Evolutionary conservation across 2,888 invertebrate species (phyloP), one percentile per base, ranked within the genome.

Genomic region (Zootermopsis nevadensis): DNA sequence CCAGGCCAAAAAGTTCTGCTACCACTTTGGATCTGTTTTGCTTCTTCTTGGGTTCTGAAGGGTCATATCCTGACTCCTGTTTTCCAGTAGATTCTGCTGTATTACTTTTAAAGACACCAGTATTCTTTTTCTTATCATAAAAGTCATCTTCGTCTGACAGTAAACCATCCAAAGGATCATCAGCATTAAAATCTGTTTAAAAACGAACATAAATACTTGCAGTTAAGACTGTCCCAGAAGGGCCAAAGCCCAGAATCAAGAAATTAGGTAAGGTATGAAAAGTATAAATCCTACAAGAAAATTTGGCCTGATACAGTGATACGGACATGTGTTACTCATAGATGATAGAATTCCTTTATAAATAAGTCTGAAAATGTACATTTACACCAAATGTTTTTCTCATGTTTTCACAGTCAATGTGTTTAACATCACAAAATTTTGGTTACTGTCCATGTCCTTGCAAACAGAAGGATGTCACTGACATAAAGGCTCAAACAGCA

Each of bases 141-240:
- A 7, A 8, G 1, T 38, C 42, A 31, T 82, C 79, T 67, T 77
- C 94, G 87, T 94, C 94, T 87, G 94, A 94, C 76, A 94, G 89
- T 87, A 93, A 91, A 87, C 93, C 94, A 48, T 92, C 94, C 85
- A 94, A 88, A 22, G 93, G 93, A 88, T 94, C 93, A 80, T 94
- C 93, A 48, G 92, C 87, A 87, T 92, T 92, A 81, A 80, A 82
- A 53, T 67, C 82, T 82, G 30, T 15, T 22, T 2, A 38, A 79
- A 74, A 33, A 72, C 12, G 4, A 42, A 80, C 22, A 27, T 31
- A 53, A 55, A 53, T 79, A 12, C 30, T 53, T 42, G 3, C 8
- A 42, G 24, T 55, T 53, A 74, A 74, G 22, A 31, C 8, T n/a
- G 38, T 35, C 24, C 24, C 27, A 30, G 31, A 42, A 48, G 48